Evolutionary conservation across 2,113 vertebrate genomes (phyloP).

Genomic region (Pollachius pollachius): DNA sequence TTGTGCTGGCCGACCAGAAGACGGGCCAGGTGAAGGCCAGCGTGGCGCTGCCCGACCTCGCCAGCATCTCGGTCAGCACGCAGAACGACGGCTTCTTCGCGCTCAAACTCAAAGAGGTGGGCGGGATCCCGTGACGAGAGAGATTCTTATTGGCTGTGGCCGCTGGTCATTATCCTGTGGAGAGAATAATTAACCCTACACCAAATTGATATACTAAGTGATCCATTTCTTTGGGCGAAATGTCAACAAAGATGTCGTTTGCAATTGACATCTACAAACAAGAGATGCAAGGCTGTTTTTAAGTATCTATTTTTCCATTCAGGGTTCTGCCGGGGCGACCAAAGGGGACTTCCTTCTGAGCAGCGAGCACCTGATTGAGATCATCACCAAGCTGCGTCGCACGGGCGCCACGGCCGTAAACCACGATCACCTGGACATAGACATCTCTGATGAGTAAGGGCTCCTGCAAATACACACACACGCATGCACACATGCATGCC

Average conservation of each 20-base stretch:
- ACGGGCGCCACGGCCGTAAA: constrained; percentile 79
- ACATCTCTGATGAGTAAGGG: constrained; percentile 96
- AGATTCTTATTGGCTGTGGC: no score
- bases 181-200: no score
- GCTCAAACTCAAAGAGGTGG: constrained; percentile 91
- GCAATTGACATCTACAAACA: background rate
- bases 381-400: constrained; percentile 94
- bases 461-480: background rate
- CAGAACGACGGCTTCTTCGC: constrained; percentile 95
- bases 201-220: no score
- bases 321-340: constrained; percentile 88
- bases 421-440: constrained; percentile 84
- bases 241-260: background rate
- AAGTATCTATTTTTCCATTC: background rate
- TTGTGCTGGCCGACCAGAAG: constrained; percentile 94
- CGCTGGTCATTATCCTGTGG: no score
- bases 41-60: constrained; percentile 87
- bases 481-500: background rate
- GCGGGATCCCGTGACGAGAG: background rate
- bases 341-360: constrained; percentile 98
- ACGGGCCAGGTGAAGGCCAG: constrained; percentile 93
- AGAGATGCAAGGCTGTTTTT: background rate
- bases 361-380: constrained; percentile 95
- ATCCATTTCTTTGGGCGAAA: no score
- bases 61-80: constrained; percentile 92